A percentile compares a stretch with the other conserved stretches of the same genome.
Conservation (phyloP, 2,797 vertebrate genomes). For the Labeo calbasu region DNA sequence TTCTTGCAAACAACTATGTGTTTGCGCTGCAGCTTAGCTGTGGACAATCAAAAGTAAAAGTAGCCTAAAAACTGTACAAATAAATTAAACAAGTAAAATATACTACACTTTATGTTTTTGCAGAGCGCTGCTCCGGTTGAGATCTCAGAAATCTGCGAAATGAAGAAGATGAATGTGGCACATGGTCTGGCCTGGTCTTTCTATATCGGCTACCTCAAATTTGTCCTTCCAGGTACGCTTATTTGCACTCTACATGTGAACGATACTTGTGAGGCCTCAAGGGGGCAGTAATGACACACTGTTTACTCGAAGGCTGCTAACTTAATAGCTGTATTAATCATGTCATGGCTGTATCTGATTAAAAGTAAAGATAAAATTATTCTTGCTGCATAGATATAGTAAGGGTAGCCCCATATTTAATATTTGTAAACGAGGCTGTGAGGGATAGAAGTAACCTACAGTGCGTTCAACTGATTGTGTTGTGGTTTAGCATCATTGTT, state of each 20-base stretch:
- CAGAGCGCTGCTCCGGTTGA: slow-evolving; percentile 80
- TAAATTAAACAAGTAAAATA: background rate
- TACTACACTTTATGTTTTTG: background rate
- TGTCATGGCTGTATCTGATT: background rate
- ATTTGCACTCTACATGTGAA: background rate
- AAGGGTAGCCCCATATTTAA: background rate
- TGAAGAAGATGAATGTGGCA: slow-evolving; percentile 83
- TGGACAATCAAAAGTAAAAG: background rate
- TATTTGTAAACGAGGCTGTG: background rate
- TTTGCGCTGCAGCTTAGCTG: background rate
- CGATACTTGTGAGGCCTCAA: slow-evolving; percentile 1
- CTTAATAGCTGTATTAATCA: background rate
- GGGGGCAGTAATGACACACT: slow-evolving; percentile 5
- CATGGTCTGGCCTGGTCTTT: slow-evolving; percentile 92
- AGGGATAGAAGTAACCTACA: background rate
- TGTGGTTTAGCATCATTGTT: background rate
- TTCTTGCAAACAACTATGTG: background rate
- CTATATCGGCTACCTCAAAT: slow-evolving; percentile 85
- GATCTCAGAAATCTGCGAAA: slow-evolving; percentile 83
- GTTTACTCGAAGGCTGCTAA: background rate
- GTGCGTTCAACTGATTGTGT: background rate
- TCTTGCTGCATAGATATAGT: background rate
- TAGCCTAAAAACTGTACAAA: background rate
- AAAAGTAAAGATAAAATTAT: background rate
- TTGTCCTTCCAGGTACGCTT: slow-evolving; percentile 84